phyloP scores from a whole-genome alignment of 2,888 invertebrate species.

The Andrena fulva region DNA sequence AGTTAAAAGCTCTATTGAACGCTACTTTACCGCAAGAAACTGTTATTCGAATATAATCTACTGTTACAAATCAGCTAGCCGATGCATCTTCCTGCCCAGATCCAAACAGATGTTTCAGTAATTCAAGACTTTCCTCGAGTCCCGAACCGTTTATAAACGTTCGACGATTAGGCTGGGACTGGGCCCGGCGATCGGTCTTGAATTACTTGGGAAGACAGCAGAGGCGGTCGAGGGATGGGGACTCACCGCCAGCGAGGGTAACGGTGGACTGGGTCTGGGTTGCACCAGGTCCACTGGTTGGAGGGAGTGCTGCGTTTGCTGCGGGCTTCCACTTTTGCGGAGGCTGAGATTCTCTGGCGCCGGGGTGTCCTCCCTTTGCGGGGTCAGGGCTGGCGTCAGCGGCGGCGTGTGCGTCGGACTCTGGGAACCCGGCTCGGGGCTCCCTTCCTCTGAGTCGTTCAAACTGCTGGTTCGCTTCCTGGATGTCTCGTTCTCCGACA shows the following conservation, averaged over 20 bases:
- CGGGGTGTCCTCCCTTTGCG: slow-evolving; percentile 84
- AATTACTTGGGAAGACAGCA: no score
- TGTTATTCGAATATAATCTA: no score
- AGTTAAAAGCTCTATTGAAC: no score
- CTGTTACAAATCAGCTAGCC: neutral
- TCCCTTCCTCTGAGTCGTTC: slow-evolving; percentile 82
- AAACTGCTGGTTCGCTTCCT: slow-evolving; percentile 78
- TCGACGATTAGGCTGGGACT: neutral
- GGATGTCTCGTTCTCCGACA: slow-evolving; percentile 68
- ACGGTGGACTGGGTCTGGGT: slow-evolving; percentile 79
- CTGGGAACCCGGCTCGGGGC: slow-evolving; percentile 80
- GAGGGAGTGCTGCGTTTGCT: slow-evolving; percentile 79
- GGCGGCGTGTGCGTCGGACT: slow-evolving; percentile 82
- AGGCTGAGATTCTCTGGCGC: slow-evolving; percentile 93
- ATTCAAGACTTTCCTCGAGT: slow-evolving; percentile 5
- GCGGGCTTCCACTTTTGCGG: slow-evolving; percentile 87
- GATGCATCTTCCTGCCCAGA: neutral
- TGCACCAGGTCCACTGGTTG: slow-evolving; percentile 81
- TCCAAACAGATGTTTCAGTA: neutral
- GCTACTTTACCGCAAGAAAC: no score
- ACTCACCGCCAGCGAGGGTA: slow-evolving; percentile 79
- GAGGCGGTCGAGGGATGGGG: neutral
- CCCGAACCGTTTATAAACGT: neutral
- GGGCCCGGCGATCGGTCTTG: neutral
- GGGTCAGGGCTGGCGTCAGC: slow-evolving; percentile 78